phyloP scores from a whole-genome alignment of 2,797 vertebrate species.

The Onychomys torridus region DNA sequence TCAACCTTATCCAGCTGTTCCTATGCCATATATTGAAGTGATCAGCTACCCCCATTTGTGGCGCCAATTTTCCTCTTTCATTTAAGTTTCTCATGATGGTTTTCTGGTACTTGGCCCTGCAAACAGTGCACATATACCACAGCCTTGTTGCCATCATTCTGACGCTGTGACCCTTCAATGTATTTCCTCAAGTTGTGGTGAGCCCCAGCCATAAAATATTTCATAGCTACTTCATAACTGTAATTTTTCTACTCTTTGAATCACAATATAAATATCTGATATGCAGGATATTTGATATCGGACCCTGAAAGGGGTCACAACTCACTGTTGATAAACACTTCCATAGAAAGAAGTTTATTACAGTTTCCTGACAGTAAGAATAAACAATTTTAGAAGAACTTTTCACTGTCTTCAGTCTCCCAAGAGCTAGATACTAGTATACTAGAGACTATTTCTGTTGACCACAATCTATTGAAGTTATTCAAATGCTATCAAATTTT shows the following conservation, averaged over 20 bases:
- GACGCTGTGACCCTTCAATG: background rate
- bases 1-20: background rate
- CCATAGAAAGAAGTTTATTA: background rate
- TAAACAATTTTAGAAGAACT: background rate
- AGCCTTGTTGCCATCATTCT: background rate
- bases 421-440: background rate
- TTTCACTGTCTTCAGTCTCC: background rate
- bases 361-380: background rate
- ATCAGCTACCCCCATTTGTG: background rate
- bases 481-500: background rate
- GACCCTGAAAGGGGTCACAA: background rate
- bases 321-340: background rate
- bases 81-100: background rate
- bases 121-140: accelerated
- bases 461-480: background rate
- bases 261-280: background rate
- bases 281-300: background rate
- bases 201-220: background rate
- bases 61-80: background rate
- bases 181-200: background rate
- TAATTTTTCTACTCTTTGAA: background rate
- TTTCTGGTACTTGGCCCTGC: background rate
- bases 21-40: background rate
- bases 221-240: too few species aligned
- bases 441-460: background rate